Percentiles rank a stretch among this genome's conserved stretches.
Evolutionary conservation across 2,113 vertebrate species (phyloP).

Genomic region (Pangasianodon gigas): DNA sequence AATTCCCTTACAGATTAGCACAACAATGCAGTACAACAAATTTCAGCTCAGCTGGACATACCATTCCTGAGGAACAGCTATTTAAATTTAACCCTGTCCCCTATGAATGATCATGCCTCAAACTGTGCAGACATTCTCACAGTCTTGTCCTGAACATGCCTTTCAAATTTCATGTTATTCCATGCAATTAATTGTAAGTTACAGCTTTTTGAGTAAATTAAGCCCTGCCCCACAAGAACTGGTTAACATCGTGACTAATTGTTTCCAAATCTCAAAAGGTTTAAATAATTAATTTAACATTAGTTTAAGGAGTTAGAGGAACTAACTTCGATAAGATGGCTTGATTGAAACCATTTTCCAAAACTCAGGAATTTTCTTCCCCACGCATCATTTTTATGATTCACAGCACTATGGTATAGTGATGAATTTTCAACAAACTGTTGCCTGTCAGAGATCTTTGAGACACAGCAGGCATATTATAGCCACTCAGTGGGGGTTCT

Average conservation of each 20-base stretch:
- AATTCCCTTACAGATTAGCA: neutral
- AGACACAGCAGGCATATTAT: neutral
- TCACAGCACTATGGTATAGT: neutral
- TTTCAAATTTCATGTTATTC: neutral
- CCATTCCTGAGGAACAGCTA: neutral
- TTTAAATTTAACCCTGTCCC: neutral
- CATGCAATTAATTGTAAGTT: neutral
- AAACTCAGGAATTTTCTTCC: neutral
- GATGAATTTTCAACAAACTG: constrained; percentile 12
- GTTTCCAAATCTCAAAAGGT: neutral
- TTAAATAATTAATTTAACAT: neutral
- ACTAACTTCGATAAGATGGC: neutral
- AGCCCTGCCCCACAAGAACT: neutral
- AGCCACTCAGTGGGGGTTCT: constrained; percentile 20
- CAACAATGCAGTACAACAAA: neutral
- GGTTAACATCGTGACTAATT: neutral
- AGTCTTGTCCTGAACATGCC: neutral
- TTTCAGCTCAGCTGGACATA: neutral
- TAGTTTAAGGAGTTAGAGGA: neutral
- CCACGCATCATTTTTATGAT: neutral
- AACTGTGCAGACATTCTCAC: neutral
- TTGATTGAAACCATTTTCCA: neutral
- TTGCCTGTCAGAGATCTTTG: neutral
- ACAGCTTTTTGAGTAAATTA: neutral
- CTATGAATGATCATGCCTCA: neutral